Conservation (phyloP, 2,888 invertebrate species). For the Athalia rosae region DNA sequence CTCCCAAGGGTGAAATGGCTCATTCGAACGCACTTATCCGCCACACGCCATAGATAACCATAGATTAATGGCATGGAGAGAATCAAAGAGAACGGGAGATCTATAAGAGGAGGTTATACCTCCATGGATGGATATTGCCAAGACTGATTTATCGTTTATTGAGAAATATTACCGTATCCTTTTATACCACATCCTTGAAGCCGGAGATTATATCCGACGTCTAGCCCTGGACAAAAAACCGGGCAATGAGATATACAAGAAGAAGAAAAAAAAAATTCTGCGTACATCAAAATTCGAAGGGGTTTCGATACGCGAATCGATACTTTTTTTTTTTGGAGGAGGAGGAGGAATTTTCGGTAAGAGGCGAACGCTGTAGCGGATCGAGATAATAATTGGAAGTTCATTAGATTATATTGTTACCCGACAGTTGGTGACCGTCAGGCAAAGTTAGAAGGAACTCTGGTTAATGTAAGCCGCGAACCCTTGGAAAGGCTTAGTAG, state of each 20-base stretch:
- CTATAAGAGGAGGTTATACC: constrained; percentile 56
- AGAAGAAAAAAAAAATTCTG: too few relatives aligned
- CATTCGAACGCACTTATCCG: constrained; percentile 73
- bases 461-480: constrained; percentile 46
- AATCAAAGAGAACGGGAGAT: constrained; percentile 63
- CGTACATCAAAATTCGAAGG: too few relatives aligned
- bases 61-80: constrained; percentile 71
- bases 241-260: too few relatives aligned
- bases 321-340: neutral
- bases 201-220: neutral
- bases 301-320: too few relatives aligned
- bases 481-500: constrained; percentile 67
- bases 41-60: constrained; percentile 72
- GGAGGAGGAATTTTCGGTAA: neutral
- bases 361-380: neutral
- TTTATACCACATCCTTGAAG: constrained; percentile 44
- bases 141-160: constrained; percentile 73
- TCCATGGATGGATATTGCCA: constrained; percentile 52
- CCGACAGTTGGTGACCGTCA: constrained; percentile 35
- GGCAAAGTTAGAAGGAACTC: constrained; percentile 42
- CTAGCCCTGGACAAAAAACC: constrained; percentile 11
- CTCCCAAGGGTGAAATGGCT: constrained; percentile 73
- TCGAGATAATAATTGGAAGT: constrained; percentile 16
- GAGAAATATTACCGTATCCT: constrained; percentile 71
- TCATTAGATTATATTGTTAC: constrained; percentile 10